Conservation (phyloP, 1,140 invertebrate species). For the Drosophila repletoides region DNA sequence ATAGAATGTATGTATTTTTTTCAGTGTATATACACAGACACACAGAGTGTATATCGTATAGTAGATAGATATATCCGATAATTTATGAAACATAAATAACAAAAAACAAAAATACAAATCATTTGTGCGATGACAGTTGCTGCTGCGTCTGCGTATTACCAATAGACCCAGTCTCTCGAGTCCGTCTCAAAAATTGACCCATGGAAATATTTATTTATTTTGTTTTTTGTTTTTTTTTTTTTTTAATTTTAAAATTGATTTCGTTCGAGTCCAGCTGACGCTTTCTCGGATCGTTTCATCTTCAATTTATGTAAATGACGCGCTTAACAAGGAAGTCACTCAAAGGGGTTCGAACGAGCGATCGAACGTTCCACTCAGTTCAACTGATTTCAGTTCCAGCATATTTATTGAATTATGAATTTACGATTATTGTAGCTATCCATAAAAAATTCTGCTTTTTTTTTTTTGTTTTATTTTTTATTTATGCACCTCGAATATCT, state of each 20-base stretch:
- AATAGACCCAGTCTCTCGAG: too few relatives aligned
- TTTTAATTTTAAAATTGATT: conserved; percentile 37
- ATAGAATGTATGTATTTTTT: too few relatives aligned
- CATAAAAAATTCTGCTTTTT: conserved; percentile 9
- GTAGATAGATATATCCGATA: conserved; percentile 80
- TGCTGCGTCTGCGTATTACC: conserved; percentile 29
- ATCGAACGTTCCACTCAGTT: conserved; percentile 12
- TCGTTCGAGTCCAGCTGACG: conserved; percentile 28
- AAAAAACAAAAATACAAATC: conserved; percentile 81
- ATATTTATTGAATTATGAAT: conserved; percentile 46
- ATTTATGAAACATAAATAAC: conserved; percentile 82
- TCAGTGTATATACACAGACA: conserved; percentile 50
- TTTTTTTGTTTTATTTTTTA: conserved; percentile 17
- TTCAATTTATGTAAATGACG: conserved; percentile 50
- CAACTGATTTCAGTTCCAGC: not conserved
- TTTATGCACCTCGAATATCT: conserved; percentile 5
- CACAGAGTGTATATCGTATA: conserved; percentile 59
- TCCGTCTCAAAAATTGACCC: conserved; percentile 4
- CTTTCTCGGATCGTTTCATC: conserved; percentile 38
- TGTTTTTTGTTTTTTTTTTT: too few relatives aligned
- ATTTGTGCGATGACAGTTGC: conserved; percentile 73
- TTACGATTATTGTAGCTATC: conserved; percentile 13
- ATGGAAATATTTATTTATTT: conserved; percentile 1
- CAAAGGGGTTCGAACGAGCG: conserved; percentile 14
- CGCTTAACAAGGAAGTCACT: conserved; percentile 42